Conservation (phyloP, 2,888 invertebrate species). For the Caenorhabditis sinica region DNA sequence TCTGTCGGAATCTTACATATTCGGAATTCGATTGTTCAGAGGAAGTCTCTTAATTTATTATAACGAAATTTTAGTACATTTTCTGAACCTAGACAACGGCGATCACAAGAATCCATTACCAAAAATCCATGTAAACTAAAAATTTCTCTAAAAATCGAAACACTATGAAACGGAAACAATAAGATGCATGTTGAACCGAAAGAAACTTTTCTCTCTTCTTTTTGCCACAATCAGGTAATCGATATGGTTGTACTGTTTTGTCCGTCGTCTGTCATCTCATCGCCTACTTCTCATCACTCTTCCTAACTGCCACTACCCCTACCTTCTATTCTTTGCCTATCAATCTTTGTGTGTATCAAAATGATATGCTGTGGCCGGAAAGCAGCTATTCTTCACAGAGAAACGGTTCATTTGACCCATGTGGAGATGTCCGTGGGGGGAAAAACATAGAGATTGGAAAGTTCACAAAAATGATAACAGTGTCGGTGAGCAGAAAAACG, state of each 20-base stretch:
- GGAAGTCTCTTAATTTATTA: no score
- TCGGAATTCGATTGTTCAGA: no score
- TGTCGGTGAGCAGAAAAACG: conserved; percentile 10
- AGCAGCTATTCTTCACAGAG: background rate
- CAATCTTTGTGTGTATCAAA: conserved; percentile 37
- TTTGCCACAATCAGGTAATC: conserved; percentile 44
- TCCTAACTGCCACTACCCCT: background rate
- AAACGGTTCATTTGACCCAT: conserved; percentile 23
- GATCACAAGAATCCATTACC: background rate
- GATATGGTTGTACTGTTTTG: conserved; percentile 54
- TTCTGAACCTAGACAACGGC: background rate
- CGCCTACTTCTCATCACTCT: conserved; percentile 33
- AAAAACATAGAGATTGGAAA: conserved; percentile 14
- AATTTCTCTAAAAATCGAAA: background rate
- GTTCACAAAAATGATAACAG: conserved; percentile 35
- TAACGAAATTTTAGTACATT: background rate
- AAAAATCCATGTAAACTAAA: background rate
- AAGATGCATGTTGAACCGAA: conserved; percentile 29
- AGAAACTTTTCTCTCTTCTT: conserved; percentile 24
- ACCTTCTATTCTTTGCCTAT: conserved; percentile 39
- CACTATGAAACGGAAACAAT: conserved; percentile 2
- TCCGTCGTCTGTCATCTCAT: conserved; percentile 41
- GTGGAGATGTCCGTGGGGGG: background rate
- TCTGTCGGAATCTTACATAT: no score
- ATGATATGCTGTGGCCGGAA: conserved; percentile 8